Evolutionary conservation across 2,797 vertebrate species (phyloP).

Genomic region (Sebastes hopkinsi): DNA sequence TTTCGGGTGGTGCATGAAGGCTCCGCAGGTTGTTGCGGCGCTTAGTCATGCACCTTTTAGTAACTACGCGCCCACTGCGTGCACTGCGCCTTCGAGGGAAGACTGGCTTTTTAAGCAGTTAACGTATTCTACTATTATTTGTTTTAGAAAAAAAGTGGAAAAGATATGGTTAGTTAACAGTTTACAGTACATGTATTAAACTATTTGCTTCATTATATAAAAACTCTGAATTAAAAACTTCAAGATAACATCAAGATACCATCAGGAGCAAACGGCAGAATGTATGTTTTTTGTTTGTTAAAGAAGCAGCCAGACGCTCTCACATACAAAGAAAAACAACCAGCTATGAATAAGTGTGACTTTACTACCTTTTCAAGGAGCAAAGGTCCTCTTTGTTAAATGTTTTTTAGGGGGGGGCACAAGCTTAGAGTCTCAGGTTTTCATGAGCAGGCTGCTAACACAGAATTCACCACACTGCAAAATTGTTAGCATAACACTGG

Average conservation of each 20-base stretch:
- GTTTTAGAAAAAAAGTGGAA: background rate
- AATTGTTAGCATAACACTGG: constrained; percentile 30
- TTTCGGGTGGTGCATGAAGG: too few species aligned
- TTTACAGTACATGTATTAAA: background rate
- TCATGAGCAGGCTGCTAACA: constrained; percentile 31
- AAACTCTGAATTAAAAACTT: background rate
- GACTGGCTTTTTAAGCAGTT: background rate
- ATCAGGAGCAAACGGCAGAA: background rate
- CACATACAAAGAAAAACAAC: constrained; percentile 12
- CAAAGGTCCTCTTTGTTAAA: constrained; percentile 53
- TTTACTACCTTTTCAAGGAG: constrained; percentile 30
- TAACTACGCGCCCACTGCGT: too few species aligned
- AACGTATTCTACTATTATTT: background rate
- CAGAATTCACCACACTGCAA: constrained; percentile 32
- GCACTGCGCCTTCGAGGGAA: too few species aligned
- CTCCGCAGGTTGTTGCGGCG: too few species aligned
- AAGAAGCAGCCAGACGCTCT: constrained; percentile 11
- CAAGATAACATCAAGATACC: background rate
- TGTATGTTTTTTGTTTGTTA: background rate
- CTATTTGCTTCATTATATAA: background rate
- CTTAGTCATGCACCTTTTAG: too few species aligned
- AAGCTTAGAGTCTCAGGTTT: constrained; percentile 23
- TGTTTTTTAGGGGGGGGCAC: background rate
- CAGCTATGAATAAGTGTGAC: constrained; percentile 21
- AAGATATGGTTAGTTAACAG: background rate